Conservation (phyloP, 2,888 invertebrate species). For the Machimus rusticus region DNA sequence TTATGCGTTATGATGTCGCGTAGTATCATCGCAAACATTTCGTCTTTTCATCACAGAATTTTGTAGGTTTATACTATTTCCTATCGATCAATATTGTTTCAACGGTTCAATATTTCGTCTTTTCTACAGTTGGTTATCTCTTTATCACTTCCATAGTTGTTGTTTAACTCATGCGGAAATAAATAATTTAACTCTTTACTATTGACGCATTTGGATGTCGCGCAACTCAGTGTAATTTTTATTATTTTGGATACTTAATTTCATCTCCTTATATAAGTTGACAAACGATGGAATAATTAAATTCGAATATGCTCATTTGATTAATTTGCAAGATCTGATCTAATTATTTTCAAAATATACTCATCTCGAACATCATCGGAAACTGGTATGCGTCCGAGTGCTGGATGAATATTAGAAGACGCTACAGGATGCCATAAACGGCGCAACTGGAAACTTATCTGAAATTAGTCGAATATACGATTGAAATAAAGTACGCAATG, state of each 20-base stretch:
- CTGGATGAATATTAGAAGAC: slow-evolving; percentile 56
- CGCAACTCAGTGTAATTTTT: background rate
- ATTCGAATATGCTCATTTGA: background rate
- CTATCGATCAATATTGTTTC: background rate
- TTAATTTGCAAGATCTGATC: slow-evolving; percentile 55
- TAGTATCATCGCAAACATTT: slow-evolving; percentile 26
- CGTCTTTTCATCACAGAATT: slow-evolving; percentile 31
- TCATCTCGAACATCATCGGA: slow-evolving; percentile 60
- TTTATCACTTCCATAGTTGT: background rate
- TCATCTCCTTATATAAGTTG: background rate
- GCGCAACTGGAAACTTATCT: slow-evolving; percentile 59
- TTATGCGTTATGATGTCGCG: slow-evolving; percentile 2
- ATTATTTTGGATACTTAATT: background rate
- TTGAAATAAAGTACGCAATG: background rate
- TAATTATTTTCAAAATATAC: slow-evolving; percentile 60
- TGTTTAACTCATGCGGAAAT: background rate
- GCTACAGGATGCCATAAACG: slow-evolving; percentile 58
- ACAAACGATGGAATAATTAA: background rate
- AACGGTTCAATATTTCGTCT: background rate
- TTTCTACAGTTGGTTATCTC: background rate
- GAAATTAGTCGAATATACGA: background rate
- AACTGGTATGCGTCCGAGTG: slow-evolving; percentile 56
- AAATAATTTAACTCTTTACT: background rate
- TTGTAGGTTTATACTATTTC: slow-evolving; percentile 10
- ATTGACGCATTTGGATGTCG: background rate